phyloP scores from a whole-genome alignment of 2,888 invertebrate species.

The Ischnura elegans region DNA sequence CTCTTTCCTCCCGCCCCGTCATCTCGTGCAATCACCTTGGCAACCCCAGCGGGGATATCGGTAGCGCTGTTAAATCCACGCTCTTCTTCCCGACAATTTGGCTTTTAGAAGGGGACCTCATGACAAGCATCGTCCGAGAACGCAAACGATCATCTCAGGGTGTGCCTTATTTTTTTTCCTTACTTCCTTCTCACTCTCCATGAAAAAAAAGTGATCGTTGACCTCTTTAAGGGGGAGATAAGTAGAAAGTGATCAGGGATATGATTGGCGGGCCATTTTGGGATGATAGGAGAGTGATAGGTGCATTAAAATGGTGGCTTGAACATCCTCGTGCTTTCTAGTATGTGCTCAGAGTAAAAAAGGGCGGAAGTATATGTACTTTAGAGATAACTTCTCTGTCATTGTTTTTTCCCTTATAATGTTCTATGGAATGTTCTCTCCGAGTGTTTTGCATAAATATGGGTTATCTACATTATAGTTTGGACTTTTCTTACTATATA shows the following conservation, averaged over 20 bases:
- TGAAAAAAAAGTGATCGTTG: neutral
- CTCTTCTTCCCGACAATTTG: conserved; percentile 27
- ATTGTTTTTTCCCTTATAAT: no score
- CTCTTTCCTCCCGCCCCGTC: neutral
- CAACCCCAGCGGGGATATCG: conserved; percentile 40
- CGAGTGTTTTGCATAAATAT: no score
- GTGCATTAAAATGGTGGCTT: neutral
- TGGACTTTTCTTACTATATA: no score
- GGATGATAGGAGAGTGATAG: neutral
- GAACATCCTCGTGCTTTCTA: neutral
- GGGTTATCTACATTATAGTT: no score
- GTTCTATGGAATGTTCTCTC: no score
- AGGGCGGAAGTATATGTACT: no score
- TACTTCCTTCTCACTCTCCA: neutral
- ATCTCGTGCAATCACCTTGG: neutral
- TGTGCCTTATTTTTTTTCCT: neutral
- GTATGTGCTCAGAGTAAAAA: neutral
- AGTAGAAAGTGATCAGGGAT: neutral
- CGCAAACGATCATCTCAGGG: conserved; percentile 19
- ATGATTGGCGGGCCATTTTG: neutral
- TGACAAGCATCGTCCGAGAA: conserved; percentile 34
- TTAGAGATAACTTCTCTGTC: no score
- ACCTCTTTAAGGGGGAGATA: neutral
- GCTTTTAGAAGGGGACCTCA: neutral
- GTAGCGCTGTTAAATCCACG: conserved; percentile 40